phyloP scores from a whole-genome alignment of 2,888 invertebrate genomes.

The Drosophila leonis region DNA sequence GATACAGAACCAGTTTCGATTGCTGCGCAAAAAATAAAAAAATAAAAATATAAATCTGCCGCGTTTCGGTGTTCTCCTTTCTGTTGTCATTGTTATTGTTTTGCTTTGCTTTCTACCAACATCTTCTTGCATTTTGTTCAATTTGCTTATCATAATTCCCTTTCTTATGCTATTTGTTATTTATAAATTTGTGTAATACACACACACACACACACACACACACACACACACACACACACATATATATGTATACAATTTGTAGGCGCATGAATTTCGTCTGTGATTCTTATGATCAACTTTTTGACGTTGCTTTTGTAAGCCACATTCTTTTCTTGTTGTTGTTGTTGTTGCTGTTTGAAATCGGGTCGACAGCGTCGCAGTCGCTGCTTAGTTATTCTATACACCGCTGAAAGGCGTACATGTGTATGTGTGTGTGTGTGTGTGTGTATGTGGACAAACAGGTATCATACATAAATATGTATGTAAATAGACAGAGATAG shows the following conservation, averaged over 20 bases:
- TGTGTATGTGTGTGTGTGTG: conserved; percentile 11
- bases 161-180: conserved; percentile 6
- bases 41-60: neutral
- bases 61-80: neutral
- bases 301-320: conserved; percentile 27
- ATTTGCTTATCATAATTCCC: neutral
- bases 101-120: conserved; percentile 23
- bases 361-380: conserved; percentile 62
- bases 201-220: conserved; percentile 6
- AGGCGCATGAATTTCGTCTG: conserved; percentile 13
- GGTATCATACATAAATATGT: conserved; percentile 46
- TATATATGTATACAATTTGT: conserved; percentile 3
- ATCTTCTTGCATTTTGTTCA: conserved; percentile 10
- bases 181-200: conserved; percentile 19
- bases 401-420: conserved; percentile 34
- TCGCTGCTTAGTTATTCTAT: conserved; percentile 70
- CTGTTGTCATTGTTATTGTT: conserved; percentile 26
- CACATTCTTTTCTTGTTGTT: conserved; percentile 23
- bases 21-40: conserved; percentile 44
- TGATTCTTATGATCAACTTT: conserved; percentile 39
- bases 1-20: conserved; percentile 47
- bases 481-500: conserved; percentile 31
- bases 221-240: too few species aligned
- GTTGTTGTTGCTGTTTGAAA: conserved; percentile 55
- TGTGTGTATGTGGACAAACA: conserved; percentile 41